Evolutionary conservation across 2,888 invertebrate genomes (phyloP), one percentile per base, ranked within the genome.

Genomic region (Patella pellucida): DNA sequence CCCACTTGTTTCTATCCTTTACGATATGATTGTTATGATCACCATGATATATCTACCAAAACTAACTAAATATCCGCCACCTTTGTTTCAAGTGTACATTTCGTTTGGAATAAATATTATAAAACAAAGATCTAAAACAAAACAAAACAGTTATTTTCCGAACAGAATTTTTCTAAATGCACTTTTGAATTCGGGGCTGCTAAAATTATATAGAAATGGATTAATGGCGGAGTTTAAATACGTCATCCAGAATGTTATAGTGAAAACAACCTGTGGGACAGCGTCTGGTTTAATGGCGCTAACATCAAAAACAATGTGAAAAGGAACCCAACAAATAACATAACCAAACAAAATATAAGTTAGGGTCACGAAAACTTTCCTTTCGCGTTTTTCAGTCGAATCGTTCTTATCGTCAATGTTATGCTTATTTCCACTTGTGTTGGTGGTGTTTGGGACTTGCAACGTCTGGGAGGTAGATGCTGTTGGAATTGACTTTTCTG

Each of bases 191-290:
- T 85, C 85, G 1, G 82, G 78, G 72, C 84, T 83, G 73, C 87
- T 84, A 52, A 85, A 86, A 76, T 85, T 85, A 71, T 87, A 87
- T 12, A 87, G 74, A 62, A 87, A 82, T 11, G 87, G 87, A 72
- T 87, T 87, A 7, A 86, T 79, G 15, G 86, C 84, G 1, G 87
- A 87, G 75, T 87, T 87, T 9, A 86, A 68, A 71, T 87, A 87
- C 0, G 86, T 83, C 83, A 87, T 77, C 85, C 85, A 87, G 73
- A 86, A 87, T 7, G 84, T 82, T 9, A 83, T 71, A n/a, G 78
- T 78, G 31, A 80, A 84, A 0, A 85, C 76, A 19, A 54, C 56
- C 41, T 78, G 73, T 4, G 87, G 83, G 1, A 87, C 85, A 9
- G 78, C 71, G 3, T 77, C 71, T 3, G 84, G 83, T 23, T 82